Evolutionary conservation across 2,888 invertebrate species (phyloP).

Genomic region (Andrena flavipes): DNA sequence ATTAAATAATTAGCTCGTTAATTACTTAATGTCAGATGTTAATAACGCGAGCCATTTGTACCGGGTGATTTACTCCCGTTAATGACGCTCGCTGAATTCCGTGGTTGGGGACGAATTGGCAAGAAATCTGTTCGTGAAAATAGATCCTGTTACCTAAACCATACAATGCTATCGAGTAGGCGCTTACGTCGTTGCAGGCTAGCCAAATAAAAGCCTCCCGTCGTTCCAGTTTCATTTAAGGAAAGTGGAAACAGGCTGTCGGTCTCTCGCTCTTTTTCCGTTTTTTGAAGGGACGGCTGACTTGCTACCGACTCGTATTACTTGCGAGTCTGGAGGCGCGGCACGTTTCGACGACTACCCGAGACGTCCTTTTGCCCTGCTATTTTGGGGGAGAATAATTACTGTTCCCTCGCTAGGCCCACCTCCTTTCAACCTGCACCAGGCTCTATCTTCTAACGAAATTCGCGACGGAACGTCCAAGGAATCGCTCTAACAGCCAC

Average conservation of each 20-base stretch:
- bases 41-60: not conserved
- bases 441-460: conserved; percentile 1
- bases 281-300: conserved; percentile 21
- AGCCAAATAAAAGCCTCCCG: conserved; percentile 3
- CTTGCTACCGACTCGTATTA: conserved; percentile 51
- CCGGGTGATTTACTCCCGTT: conserved; percentile 18
- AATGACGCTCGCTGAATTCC: not conserved
- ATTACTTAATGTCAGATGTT: conserved; percentile 28
- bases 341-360: conserved; percentile 43
- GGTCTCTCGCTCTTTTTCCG: conserved; percentile 3
- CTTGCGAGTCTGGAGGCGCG: conserved; percentile 42
- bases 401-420: conserved; percentile 32
- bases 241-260: conserved; percentile 13
- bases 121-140: not conserved
- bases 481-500: conserved; percentile 15
- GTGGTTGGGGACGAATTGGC: too few species aligned
- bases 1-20: conserved; percentile 34
- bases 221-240: conserved; percentile 51
- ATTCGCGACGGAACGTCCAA: conserved; percentile 20
- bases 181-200: not conserved
- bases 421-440: not conserved
- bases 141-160: not conserved
- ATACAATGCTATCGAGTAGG: not conserved
- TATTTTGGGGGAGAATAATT: conserved; percentile 55
- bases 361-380: conserved; percentile 19